Evolutionary conservation across 2,113 vertebrate species (phyloP).

Genomic region (Atlantisia rogersi): DNA sequence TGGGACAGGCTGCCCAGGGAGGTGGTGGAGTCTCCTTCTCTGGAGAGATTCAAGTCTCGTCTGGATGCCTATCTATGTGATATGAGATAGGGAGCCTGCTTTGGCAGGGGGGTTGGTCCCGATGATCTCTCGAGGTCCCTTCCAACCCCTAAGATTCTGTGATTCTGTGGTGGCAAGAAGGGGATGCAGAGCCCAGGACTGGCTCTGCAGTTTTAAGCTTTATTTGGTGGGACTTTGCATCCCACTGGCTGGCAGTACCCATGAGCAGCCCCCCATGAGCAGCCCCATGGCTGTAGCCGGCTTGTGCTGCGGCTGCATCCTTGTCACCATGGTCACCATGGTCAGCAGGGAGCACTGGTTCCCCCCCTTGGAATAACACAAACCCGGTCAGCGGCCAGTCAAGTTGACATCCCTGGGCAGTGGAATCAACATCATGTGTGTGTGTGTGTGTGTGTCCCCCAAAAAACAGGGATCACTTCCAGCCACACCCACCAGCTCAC

Average conservation of each 20-base stretch:
- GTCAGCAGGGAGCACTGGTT: neutral
- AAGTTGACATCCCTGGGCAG: neutral
- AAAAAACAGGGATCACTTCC: fast-evolving
- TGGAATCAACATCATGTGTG: fast-evolving
- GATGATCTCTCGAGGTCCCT: too few species aligned
- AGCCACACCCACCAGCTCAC: neutral
- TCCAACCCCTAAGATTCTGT: too few species aligned
- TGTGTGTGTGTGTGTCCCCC: too few species aligned
- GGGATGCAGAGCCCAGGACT: neutral
- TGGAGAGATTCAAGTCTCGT: too few species aligned
- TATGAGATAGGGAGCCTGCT: too few species aligned
- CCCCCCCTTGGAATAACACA: neutral
- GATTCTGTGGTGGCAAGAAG: neutral
- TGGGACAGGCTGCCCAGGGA: too few species aligned
- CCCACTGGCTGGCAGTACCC: fast-evolving
- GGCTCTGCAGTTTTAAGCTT: neutral
- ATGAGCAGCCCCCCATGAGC: fast-evolving
- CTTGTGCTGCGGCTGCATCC: neutral
- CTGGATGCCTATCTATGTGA: too few species aligned
- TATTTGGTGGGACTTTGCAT: fast-evolving
- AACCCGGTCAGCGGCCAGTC: fast-evolving
- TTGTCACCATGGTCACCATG: neutral
- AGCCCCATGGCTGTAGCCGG: neutral
- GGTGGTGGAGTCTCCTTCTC: too few species aligned
- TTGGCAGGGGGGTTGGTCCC: too few species aligned